Base-by-base conservation (phyloP, 2,888 invertebrate genomes). In the Amaurobius ferox region DNA sequence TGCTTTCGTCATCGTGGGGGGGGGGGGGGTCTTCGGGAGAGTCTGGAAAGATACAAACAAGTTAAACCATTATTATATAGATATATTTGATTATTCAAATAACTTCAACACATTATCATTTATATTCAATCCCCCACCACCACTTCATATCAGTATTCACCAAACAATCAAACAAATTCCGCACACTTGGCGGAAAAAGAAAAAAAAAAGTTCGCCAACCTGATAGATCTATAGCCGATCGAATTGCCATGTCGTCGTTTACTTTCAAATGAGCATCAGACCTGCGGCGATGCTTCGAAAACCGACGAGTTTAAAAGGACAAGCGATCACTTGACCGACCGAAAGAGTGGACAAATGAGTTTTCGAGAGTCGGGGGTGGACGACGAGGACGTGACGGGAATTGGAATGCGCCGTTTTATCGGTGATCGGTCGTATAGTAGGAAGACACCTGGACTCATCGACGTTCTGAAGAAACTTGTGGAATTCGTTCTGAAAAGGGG, bases 261-360 rank as follows among this genome's bases (percentile, higher is more conserved):
- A 39, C 68, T 68, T 68, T 68, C 68, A 40, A 39, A 68, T 68
- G 68, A 68, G 40, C 40, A 13, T 23, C 9, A 16, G 28, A 26
- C 68, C 68, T n/a, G 40, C 16, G 40, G 68, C 68, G 16, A 6
- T 19, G 16, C 16, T 64, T 35, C 23, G 68, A 16, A 68, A 35
- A 19, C 35, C 26, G 39, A 35, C 39, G 61, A 77, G 77, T 83
- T 77, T 71, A 71, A 83, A 71, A 83, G 83, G 77, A 77, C 83
- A 72, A 66, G 66, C 30, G 39, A 48, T 23, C 66, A 72, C 71
- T 83, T 83, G 83, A 83, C 83, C 83, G 83, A 55, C 32, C 30
- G 35, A 77, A 71, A 83, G 77, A 77, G 66, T 83, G 83, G 83
- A 83, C 83, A 79, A 66, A 79, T 71, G 71, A 19, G 44, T 44